Base-by-base conservation (phyloP, 2,888 invertebrate species). In the Pseudococcus longispinus region DNA sequence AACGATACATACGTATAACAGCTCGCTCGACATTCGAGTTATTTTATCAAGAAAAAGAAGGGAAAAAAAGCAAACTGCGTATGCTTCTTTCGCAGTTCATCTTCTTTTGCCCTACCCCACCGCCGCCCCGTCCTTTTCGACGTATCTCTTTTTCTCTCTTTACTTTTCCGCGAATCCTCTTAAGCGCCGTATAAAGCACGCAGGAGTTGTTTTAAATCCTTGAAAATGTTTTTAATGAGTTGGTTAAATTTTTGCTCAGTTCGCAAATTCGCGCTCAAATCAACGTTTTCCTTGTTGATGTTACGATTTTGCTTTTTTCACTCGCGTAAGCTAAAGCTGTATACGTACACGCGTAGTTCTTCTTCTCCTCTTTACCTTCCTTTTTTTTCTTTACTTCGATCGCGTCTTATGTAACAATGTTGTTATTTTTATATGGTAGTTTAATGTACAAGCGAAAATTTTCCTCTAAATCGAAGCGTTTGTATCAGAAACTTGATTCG, bases 211-310 rank as follows among this genome's bases (percentile, higher is more conserved):
- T 74, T 74, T 32, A 74, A 74, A 32, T 74, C 74, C 37, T 74
- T 29, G 29, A 74, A 74, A 74, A 74, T 74, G 74, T 74, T 32
- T 29, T 37, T 74, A 74, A 74, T 74, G 74, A 74, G 29, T 74
- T 74, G 37, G 74, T 74, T 74, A 37, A 74, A 74, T 74, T 74
- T 74, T 74, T 74, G 65, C 26, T 65, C 65, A 65, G 65, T 65
- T 65, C 65, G 65, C 65, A 65, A 65, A 65, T 65, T 65, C 65
- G 26, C 65, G 65, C 65, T 26, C 23, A 65, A 65, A 65, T 65
- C 65, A 65, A 65, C 65, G 23, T 65, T 65, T 65, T 65, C 26
- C 65, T 65, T 65, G 65, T 65, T 65, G 65, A 65, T 65, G 65
- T 26, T 65, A 11, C 9, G 26, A 26, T 65, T 65, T 65, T 65